Evolutionary conservation across 2,113 vertebrate species (phyloP), one percentile per base, ranked within the genome.

Genomic region (Caranx ignobilis): DNA sequence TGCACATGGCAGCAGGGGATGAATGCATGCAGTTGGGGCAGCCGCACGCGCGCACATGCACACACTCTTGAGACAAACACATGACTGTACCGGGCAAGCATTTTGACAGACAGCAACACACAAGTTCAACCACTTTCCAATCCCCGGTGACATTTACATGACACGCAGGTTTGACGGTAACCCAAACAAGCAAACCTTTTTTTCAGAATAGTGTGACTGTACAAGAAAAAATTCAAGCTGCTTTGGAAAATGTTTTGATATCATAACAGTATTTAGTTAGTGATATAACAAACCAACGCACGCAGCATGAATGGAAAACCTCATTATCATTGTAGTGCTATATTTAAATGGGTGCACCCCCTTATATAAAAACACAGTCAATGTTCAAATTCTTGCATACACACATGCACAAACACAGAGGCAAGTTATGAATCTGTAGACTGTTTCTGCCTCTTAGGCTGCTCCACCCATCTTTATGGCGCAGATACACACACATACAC

Each of bases 41-140:
- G 55, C 19, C 71, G 34, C 57, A 7, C 35, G 37, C 63, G 63
- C 31, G 37, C 67, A 71, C 71, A 61, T 41, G 71, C 77, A 71
- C 67, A 70, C 61, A 83, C 61, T 84, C 52, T 68, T 70, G 71
- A 79, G 60, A 83, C 83, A 87, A 59, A 86, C 75, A 72, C 81
- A 84, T 21, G 75, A 85, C 88, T 87, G 90, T 85, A 80, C 61
- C 77, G 75, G 80, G 81, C 59, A 65, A 81, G 78, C 56, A 68
- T 90, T 90, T 91, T 92, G 91, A 92, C 77, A 75, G 89, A 92
- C 89, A 85, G 88, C 86, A 75, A 87, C 88, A 88, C 47, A 73
- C 86, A 71, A 85, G 84, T 91, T 88, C 86, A 89, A 79, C 85
- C 77, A 83, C 77, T 89, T 86, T 78, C 76, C 50, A 86, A 75